Percentiles rank a stretch among this genome's conserved stretches.
Evolutionary conservation across 1,140 invertebrate species (phyloP).

Genomic region (Tetramorium simillimum): DNA sequence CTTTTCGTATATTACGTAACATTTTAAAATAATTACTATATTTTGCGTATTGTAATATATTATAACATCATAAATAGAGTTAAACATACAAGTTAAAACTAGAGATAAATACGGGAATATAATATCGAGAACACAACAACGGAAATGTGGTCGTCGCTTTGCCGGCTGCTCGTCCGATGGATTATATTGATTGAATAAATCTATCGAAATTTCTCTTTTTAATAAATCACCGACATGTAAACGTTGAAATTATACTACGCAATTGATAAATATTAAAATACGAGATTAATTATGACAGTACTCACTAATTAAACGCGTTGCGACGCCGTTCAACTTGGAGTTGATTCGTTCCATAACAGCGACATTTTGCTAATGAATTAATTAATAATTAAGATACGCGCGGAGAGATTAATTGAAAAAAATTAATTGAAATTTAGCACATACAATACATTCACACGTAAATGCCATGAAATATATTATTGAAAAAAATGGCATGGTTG

Average conservation of each 20-base stretch:
- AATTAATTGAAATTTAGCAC: background rate
- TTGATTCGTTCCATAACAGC: background rate
- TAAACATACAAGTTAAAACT: constrained; percentile 8
- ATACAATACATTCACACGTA: background rate
- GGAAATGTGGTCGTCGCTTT: background rate
- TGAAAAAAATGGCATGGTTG: background rate
- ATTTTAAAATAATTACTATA: background rate
- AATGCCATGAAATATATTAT: background rate
- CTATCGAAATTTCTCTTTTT: background rate
- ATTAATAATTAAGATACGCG: background rate
- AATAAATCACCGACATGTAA: constrained; percentile 8
- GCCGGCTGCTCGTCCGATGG: background rate
- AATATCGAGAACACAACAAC: background rate
- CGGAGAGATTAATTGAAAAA: background rate
- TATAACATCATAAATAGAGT: background rate
- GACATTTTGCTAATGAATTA: constrained; percentile 12
- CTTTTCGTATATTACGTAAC: background rate
- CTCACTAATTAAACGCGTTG: background rate
- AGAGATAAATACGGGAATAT: background rate
- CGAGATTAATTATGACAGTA: background rate
- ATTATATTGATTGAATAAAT: constrained; percentile 12
- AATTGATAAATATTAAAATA: constrained; percentile 25
- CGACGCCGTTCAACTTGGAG: background rate
- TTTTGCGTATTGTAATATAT: background rate
- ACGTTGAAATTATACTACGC: background rate